phyloP scores from a whole-genome alignment of 2,888 invertebrate species.

The Agonopterix arenella region DNA sequence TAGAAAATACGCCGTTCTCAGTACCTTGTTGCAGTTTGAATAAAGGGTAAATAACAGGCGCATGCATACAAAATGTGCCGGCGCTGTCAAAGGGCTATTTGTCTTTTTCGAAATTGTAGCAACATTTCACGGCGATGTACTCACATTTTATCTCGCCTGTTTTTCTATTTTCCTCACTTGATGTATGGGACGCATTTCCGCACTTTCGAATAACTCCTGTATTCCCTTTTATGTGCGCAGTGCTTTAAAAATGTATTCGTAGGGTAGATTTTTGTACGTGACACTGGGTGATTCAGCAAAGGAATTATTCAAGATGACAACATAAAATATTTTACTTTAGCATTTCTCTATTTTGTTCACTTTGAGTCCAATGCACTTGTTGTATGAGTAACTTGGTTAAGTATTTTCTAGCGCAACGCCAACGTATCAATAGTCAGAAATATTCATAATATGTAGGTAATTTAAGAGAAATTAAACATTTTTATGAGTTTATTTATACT shows the following conservation, averaged over 20 bases:
- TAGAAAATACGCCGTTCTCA: constrained; percentile 9
- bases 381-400: background rate
- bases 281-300: constrained; percentile 6
- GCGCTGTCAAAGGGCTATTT: constrained; percentile 54
- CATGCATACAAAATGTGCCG: constrained; percentile 48
- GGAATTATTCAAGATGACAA: constrained; percentile 18
- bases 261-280: constrained; percentile 31
- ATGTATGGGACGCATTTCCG: constrained; percentile 73
- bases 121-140: constrained; percentile 63
- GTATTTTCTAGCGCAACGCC: too few relatives aligned
- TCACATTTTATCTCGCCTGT: constrained; percentile 63
- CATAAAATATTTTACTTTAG: constrained; percentile 1
- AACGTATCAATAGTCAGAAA: too few relatives aligned
- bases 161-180: constrained; percentile 70
- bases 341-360: background rate
- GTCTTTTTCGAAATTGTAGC: constrained; percentile 62
- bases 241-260: constrained; percentile 70
- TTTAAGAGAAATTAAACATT: too few relatives aligned
- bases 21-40: constrained; percentile 11
- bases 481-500: too few relatives aligned
- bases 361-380: background rate
- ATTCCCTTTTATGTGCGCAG: constrained; percentile 68
- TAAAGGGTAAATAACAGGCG: constrained; percentile 19
- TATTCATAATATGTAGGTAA: too few relatives aligned
- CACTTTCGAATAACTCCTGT: constrained; percentile 66